Base-by-base conservation (phyloP, 2,113 vertebrate species). In the Dicaeum eximium region DNA sequence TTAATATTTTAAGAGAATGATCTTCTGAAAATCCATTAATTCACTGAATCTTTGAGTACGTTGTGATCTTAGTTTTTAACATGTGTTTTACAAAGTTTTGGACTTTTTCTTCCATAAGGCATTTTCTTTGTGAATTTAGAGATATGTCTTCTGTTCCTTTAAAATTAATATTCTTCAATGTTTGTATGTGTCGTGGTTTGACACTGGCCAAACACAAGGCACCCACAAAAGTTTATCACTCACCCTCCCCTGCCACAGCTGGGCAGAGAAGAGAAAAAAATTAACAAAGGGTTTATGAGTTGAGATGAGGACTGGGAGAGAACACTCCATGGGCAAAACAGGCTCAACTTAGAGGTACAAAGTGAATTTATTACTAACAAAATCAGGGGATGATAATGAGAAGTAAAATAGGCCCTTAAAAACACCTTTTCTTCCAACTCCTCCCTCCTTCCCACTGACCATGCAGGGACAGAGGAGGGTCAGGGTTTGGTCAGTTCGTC, bases 381-480 rank as follows among this genome's bases (percentile, higher is more conserved):
- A 30, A 4, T n/a, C 44, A n/a, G 44, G 50, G 24, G 15, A 50
- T 19, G 12, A 60, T 50, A 42, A 28, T n/a, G 15, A 50, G 20
- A 42, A 30, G 13, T 18, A 58, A 69, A 50, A 40, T 23, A 22
- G 48, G 10, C 5, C 9, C 18, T 69, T 58, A 48, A 19, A 67
- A 69, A 11, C 24, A 23, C 3, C 5, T 50, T 50, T 58, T 57
- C 14, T 23, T 30, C 7, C 35, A 60, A 0, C 12, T 22, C 13
- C 15, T 51, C 45, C 31, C 15, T 50, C 24, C 30, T 60, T 60
- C 19, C 9, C 24, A 40, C 23, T 0, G 0, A 15, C 12, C 28
- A 28, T 11, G 5, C 30, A 10, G 20, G 24, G 16, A 60, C 7
- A 42, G 11, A 51, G 6, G 0, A 1, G 5, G 4, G 0, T 42